Base-by-base conservation (phyloP, 1,140 invertebrate species). In the Stegodyphus dumicola region DNA sequence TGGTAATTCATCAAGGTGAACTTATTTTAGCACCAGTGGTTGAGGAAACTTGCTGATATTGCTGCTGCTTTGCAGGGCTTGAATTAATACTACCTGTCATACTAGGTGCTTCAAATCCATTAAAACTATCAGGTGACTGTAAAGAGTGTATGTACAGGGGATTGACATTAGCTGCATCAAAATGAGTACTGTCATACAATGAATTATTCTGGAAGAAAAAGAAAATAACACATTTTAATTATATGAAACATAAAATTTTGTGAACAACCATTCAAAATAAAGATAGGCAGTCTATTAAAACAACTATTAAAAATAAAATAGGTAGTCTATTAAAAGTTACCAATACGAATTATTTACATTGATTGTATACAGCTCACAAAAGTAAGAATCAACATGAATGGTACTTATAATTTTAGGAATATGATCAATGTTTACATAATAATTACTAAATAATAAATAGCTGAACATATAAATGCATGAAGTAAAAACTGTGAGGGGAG, bases 161-260 rank as follows among this genome's bases (percentile, higher is more conserved):
- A 89, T 94, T 94, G 89, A 94, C 92, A 17, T 92, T 93, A 89
- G 93, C 69, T 78, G 88, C 93, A 87, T 92, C 90, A 90, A 95
- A 95, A 86, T 95, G 93, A 74, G 95, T 95, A 89, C 94, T 95
- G 90, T 95, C 94, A 90, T 95, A 95, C 78, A 94, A 93, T 89
- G 93, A 94, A 91, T 94, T 93, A 88, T 93, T 94, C 93, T 94
- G 92, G 88, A 92, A 92, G 90, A 91, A 91, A 60, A 60, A 60
- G 15, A 60, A 60, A 60, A 60, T 15, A 60, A 60, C 9, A 10
- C 5, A 60, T 60, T 15, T 60, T 5, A 9, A 60, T 1, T 60
- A 10, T 5, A 60, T 60, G 56, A 5, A 33, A 33, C 33, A 33
- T 33, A 33, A 1, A 33, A 33, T 33, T 33, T 33, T 33, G 33